phyloP scores from a whole-genome alignment of 2,888 invertebrate genomes.

The Epinotia ramella region DNA sequence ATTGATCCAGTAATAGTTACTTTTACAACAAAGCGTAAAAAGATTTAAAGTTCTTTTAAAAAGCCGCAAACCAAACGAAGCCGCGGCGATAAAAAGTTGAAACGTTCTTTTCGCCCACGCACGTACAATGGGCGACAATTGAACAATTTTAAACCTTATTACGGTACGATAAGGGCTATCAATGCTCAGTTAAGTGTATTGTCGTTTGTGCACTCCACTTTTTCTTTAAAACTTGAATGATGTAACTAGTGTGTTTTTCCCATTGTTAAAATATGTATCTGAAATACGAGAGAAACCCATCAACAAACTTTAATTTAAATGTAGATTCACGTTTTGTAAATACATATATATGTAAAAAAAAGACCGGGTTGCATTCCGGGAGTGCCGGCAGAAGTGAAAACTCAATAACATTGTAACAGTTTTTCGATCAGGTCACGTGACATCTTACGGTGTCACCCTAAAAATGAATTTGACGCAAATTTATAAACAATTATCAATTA shows the following conservation, averaged over 20 bases:
- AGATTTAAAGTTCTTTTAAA: constrained; percentile 2
- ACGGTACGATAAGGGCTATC: background rate
- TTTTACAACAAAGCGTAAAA: background rate
- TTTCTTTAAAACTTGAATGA: background rate
- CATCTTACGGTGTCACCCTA: too few relatives aligned
- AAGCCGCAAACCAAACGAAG: constrained; percentile 1
- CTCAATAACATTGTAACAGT: too few relatives aligned
- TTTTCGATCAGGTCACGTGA: too few relatives aligned
- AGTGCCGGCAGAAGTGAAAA: too few relatives aligned
- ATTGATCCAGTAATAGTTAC: background rate
- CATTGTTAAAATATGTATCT: background rate
- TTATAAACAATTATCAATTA: too few relatives aligned
- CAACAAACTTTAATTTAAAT: too few relatives aligned
- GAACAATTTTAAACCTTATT: background rate
- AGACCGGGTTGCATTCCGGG: too few relatives aligned
- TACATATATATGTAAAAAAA: too few relatives aligned
- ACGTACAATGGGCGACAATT: background rate
- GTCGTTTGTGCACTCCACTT: background rate
- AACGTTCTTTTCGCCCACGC: constrained; percentile 15
- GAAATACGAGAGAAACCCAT: background rate
- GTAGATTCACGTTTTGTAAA: too few relatives aligned
- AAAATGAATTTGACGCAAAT: too few relatives aligned
- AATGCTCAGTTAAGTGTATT: background rate
- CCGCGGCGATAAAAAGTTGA: constrained; percentile 21
- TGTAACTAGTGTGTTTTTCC: background rate